Percentiles rank a stretch among this genome's conserved stretches.
These are phyloP conservation scores for Mionectes macconnelli DNA, from an alignment of 2,113 vertebrate genomes.

Conservation along the genomic window DNA sequence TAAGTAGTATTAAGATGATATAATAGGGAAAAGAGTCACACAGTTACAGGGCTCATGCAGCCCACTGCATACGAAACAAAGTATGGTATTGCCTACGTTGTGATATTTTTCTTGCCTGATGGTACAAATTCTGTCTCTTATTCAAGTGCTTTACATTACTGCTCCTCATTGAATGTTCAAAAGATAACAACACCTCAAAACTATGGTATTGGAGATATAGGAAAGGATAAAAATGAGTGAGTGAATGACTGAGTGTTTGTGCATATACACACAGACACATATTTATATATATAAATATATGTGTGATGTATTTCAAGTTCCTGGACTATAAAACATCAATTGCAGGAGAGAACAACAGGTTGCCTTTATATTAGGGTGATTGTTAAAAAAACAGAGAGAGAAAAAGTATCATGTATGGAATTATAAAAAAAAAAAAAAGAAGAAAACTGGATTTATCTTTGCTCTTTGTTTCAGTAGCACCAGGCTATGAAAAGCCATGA, in stretches of 20 bases:
- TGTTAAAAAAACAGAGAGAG: not conserved
- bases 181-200: not conserved
- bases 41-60: not conserved
- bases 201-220: not conserved
- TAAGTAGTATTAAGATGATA: not conserved
- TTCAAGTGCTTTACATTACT: not conserved
- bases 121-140: not conserved
- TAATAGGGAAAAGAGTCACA: not conserved
- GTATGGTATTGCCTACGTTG: rapidly evolving
- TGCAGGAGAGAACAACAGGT: not conserved
- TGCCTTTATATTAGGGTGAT: not conserved
- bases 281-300: not conserved
- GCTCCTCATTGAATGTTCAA: not conserved
- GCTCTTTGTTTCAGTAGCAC: conserved; percentile 22
- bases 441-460: not conserved
- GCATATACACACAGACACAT: not conserved
- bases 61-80: rapidly evolving
- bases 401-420: not conserved
- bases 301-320: not conserved
- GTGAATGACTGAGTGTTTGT: not conserved
- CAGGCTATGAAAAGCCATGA: not conserved
- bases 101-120: not conserved
- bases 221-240: not conserved
- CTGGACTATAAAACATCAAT: not conserved
- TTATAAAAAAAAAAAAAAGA: not conserved